A percentile compares a stretch with the other conserved stretches of the same genome.
Conservation (phyloP, 2,888 invertebrate species). For the Sympetrum striolatum region DNA sequence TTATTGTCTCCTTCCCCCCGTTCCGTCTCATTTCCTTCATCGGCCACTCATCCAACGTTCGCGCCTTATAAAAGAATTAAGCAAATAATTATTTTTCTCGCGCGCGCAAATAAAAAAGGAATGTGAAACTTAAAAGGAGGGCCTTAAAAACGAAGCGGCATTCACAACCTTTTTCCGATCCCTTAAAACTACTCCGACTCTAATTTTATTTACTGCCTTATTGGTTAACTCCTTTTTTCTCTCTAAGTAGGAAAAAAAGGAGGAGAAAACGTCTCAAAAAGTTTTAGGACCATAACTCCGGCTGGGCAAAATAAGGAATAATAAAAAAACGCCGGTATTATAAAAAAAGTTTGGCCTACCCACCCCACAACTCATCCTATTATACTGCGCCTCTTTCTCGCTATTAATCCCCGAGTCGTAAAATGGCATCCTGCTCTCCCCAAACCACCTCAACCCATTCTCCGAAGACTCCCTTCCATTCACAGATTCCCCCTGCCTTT, state of each 20-base stretch:
- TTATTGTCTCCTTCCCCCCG: background rate
- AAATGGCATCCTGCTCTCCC: conserved; percentile 6
- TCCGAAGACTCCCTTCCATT: background rate
- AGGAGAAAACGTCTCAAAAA: background rate
- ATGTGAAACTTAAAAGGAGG: background rate
- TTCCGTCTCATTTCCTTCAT: background rate
- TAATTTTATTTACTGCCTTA: conserved; percentile 55
- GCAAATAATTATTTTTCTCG: background rate
- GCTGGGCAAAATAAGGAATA: conserved; percentile 26
- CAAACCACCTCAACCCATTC: background rate
- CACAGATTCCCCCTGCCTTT: conserved; percentile 6
- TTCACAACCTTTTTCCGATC: conserved; percentile 40
- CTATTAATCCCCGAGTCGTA: conserved; percentile 22
- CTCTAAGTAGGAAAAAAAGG: background rate
- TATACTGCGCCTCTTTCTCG: conserved; percentile 42
- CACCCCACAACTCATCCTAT: background rate
- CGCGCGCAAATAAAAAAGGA: conserved; percentile 1
- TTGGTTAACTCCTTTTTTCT: conserved; percentile 18
- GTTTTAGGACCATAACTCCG: conserved; percentile 9
- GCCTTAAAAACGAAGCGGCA: conserved; percentile 3
- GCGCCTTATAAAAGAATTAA: background rate
- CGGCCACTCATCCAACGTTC: background rate
- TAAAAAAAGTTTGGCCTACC: background rate
- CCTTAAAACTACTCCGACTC: conserved; percentile 54
- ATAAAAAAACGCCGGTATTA: conserved; percentile 1